Evolutionary conservation across 2,888 invertebrate genomes (phyloP).

Genomic region (Endomychus coccineus): DNA sequence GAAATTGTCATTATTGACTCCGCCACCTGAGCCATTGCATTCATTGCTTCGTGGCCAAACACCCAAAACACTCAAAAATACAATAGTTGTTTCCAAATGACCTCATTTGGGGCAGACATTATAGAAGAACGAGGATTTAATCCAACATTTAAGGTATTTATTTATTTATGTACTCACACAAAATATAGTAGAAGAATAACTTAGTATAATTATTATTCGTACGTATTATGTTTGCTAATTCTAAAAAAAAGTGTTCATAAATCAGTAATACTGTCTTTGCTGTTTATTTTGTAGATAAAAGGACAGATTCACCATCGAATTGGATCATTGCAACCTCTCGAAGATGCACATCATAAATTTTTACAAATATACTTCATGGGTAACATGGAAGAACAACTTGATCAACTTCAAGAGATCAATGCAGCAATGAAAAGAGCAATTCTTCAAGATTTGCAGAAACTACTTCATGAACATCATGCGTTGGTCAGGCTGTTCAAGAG

Average conservation of each 20-base stretch:
- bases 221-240: too few species aligned
- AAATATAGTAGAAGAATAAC: slow-evolving; percentile 6
- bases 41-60: slow-evolving; percentile 20
- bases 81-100: slow-evolving; percentile 7
- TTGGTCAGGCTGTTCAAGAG: too few species aligned
- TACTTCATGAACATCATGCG: slow-evolving; percentile 23
- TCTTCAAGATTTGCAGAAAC: slow-evolving; percentile 19
- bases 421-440: slow-evolving; percentile 26
- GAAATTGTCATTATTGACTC: too few species aligned
- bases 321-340: slow-evolving; percentile 11
- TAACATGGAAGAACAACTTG: slow-evolving; percentile 10
- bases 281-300: too few species aligned
- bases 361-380: slow-evolving; percentile 10
- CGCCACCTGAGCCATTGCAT: slow-evolving; percentile 20
- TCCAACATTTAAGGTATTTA: slow-evolving; percentile 8
- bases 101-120: slow-evolving; percentile 4
- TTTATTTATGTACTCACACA: slow-evolving; percentile 1
- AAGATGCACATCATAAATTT: slow-evolving; percentile 11
- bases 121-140: slow-evolving; percentile 3
- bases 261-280: too few species aligned
- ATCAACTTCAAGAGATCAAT: slow-evolving; percentile 10
- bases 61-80: slow-evolving; percentile 19
- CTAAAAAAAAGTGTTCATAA: too few species aligned
- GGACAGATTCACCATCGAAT: slow-evolving; percentile 10
- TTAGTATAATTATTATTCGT: not conserved